Percentiles rank a stretch among this genome's conserved stretches.
Conservation (phyloP, 2,797 vertebrate species). For the Stomatorhinus walkeri region DNA sequence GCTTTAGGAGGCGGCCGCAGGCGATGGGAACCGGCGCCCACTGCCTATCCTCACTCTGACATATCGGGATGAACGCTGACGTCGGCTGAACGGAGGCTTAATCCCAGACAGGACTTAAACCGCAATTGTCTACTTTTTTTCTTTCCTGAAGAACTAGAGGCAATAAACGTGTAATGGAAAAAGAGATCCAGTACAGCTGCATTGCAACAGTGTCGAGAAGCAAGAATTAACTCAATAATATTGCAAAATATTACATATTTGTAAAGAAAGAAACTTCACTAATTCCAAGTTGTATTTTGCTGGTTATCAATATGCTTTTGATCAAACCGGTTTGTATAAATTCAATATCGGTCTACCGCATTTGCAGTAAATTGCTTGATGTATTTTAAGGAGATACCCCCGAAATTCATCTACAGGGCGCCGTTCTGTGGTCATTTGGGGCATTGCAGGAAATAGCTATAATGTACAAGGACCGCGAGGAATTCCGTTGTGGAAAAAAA, state of each 20-base stretch:
- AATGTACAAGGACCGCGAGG: background rate
- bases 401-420: background rate
- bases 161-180: background rate
- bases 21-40: background rate
- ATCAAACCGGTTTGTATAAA: background rate
- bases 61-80: slow-evolving; percentile 16
- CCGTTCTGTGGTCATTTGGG: background rate
- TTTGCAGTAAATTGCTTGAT: background rate
- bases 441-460: background rate
- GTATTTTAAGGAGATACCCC: background rate
- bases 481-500: background rate
- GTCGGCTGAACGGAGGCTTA: slow-evolving; percentile 7
- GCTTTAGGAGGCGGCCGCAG: background rate
- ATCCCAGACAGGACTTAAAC: slow-evolving; percentile 18
- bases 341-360: background rate
- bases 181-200: background rate
- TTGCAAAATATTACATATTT: background rate
- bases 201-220: background rate
- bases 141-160: background rate
- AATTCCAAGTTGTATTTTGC: background rate
- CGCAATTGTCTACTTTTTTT: slow-evolving; percentile 2
- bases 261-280: background rate
- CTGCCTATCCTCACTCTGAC: slow-evolving; percentile 29
- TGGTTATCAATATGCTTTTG: background rate
- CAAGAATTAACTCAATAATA: background rate